phyloP scores from a whole-genome alignment of 2,797 vertebrate species.

The Centroberyx gerrardi region DNA sequence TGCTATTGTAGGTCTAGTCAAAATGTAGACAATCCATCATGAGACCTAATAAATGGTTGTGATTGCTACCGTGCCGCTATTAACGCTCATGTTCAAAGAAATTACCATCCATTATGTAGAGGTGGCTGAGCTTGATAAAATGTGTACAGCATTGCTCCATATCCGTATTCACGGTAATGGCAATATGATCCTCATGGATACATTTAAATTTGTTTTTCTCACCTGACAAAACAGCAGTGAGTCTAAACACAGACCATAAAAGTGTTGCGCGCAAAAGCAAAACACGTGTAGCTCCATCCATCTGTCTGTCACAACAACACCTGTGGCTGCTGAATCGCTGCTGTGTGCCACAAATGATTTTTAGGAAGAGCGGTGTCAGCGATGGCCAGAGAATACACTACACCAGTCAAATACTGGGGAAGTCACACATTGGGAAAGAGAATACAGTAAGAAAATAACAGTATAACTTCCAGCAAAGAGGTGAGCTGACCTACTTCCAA shows the following conservation, averaged over 20 bases:
- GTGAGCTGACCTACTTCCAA: conserved; percentile 80
- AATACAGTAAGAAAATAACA: conserved; percentile 70
- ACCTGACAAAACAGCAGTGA: conserved; percentile 4
- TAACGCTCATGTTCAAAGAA: too few relatives aligned
- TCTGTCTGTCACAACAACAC: conserved; percentile 8
- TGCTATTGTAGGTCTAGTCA: neutral
- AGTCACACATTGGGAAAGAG: conserved; percentile 65
- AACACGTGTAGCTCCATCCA: conserved; percentile 2
- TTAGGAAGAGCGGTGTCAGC: conserved; percentile 25
- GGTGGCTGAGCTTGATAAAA: too few relatives aligned
- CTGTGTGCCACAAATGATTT: conserved; percentile 21
- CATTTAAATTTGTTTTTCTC: neutral
- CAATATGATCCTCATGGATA: neutral
- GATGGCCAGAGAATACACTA: conserved; percentile 51
- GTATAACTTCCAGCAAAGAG: conserved; percentile 75
- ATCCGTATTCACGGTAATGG: neutral
- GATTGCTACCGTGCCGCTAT: too few relatives aligned
- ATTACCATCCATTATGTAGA: too few relatives aligned
- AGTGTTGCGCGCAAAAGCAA: conserved; percentile 8
- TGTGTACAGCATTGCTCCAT: neutral
- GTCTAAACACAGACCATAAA: conserved; percentile 4
- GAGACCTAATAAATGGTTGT: neutral
- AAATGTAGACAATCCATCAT: neutral
- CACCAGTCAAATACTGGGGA: conserved; percentile 70
- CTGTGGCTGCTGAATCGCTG: conserved; percentile 24